Evolutionary conservation across 2,797 vertebrate species (phyloP), one percentile per base, ranked within the genome.

Genomic region (Hipposideros larvatus): DNA sequence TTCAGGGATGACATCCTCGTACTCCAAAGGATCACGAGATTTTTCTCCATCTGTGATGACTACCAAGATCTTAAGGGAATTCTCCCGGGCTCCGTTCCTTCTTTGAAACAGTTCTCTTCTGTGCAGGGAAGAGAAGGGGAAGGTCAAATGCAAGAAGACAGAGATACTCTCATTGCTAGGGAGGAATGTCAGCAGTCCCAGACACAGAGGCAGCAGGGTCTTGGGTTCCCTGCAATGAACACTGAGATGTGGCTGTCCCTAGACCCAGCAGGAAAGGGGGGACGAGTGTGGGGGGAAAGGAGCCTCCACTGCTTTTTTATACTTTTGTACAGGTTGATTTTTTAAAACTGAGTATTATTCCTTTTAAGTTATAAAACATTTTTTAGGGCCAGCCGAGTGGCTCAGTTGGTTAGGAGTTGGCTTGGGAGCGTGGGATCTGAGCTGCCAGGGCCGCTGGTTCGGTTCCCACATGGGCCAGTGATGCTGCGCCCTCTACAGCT

Each of bases 21-120:
- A 98, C 0, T 19, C 9, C 77, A 98, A 91, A 1, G 0, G 11
- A 55, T 96, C 96, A 0, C 89, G 94, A 22, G 21, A 96, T 61
- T 98, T 99, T 65, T 97, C 82, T 75, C 98, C 98, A 80, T 99
- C 98, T 19, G 98, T 99, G 96, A 99, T 98, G 92, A 99, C 98
- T 74, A 99, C 95, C 57, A 99, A 95, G 79, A 99, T 96, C 97
- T 98, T 99, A 41, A 96, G 79, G 18, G 98, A 98, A 78, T 96
- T 96, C 2, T 87, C 34, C 70, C 98, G 97, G 96, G 98, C 97
- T 71, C 98, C 98, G 1, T 1, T 89, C 5, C 1, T 7, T 4
- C 73, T 43, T 6, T 82, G n/a, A 96, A 98, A 98, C 46, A 98
- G 96, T 87, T 98, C 95, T 78, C 48, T 94, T 80, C 98, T 98